Conservation (phyloP, 1,140 invertebrate species). For the Brachionus asplanchnoidis region DNA sequence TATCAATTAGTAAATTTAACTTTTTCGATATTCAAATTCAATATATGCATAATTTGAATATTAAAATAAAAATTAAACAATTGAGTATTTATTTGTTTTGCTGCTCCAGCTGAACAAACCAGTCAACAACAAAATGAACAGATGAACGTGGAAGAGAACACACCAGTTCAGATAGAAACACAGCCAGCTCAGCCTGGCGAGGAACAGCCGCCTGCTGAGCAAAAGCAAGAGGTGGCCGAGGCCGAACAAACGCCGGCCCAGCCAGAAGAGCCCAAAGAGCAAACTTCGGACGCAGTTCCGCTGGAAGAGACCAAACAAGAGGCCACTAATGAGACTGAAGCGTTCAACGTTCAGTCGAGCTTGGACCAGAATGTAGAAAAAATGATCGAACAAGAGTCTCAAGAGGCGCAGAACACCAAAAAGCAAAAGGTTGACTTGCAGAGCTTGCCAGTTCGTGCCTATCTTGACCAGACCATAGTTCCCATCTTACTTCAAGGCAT, state of each 20-base stretch:
- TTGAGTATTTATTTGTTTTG: too few species aligned
- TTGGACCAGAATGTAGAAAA: slow-evolving; percentile 33
- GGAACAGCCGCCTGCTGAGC: background rate
- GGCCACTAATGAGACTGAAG: background rate
- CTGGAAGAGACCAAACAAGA: slow-evolving; percentile 7
- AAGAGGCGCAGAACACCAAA: slow-evolving; percentile 64
- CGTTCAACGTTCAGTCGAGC: background rate
- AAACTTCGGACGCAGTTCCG: background rate
- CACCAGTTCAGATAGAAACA: background rate
- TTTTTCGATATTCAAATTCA: too few species aligned
- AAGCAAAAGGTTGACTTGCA: slow-evolving; percentile 79
- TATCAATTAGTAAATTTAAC: too few species aligned
- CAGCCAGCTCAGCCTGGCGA: background rate
- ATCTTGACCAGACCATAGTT: slow-evolving; percentile 95
- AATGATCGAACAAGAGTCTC: slow-evolving; percentile 36
- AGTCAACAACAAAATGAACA: background rate
- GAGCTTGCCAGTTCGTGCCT: slow-evolving; percentile 87
- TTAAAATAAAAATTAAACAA: too few species aligned
- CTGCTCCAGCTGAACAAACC: background rate
- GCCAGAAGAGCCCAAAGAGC: background rate
- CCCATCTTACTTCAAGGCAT: slow-evolving; percentile 88
- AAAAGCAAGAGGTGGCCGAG: background rate
- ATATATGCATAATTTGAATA: too few species aligned
- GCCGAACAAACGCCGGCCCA: background rate
- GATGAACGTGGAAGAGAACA: slow-evolving; percentile 3